Evolutionary conservation across 1,140 invertebrate species (phyloP).

Genomic region (Cherax destructor): DNA sequence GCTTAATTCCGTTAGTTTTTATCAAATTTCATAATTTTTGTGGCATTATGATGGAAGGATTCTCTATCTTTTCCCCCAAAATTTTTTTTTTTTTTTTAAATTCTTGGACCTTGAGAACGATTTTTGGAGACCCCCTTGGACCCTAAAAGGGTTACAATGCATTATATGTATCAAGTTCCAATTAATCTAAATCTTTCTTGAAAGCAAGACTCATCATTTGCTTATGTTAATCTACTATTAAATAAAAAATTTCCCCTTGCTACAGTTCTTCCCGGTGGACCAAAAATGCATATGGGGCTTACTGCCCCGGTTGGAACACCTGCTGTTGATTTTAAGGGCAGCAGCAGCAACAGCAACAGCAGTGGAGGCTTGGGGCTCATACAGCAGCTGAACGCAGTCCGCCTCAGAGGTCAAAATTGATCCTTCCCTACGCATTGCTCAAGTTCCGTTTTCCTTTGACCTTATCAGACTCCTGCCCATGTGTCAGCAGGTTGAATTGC

Average conservation of each 20-base stretch:
- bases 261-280: conserved; percentile 79
- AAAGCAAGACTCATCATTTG: not conserved
- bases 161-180: too few species aligned
- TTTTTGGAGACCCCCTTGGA: too few species aligned
- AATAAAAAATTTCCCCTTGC: not conserved
- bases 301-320: conserved; percentile 82
- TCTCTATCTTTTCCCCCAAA: too few species aligned
- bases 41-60: too few species aligned
- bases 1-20: too few species aligned
- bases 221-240: not conserved
- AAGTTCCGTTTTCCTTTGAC: conserved; percentile 84
- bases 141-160: too few species aligned
- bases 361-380: not conserved
- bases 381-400: not conserved
- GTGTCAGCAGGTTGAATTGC: conserved; percentile 84
- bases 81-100: too few species aligned
- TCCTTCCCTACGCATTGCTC: conserved; percentile 77
- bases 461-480: conserved; percentile 82
- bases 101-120: too few species aligned
- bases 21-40: too few species aligned
- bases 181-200: too few species aligned
- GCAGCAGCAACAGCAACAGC: not conserved
- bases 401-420: conserved; percentile 69
- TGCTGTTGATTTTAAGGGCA: conserved; percentile 52
- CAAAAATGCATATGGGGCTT: conserved; percentile 84